Evolutionary conservation across 2,888 invertebrate genomes (phyloP), one percentile per base, ranked within the genome.

Genomic region (Agapostemon virescens): DNA sequence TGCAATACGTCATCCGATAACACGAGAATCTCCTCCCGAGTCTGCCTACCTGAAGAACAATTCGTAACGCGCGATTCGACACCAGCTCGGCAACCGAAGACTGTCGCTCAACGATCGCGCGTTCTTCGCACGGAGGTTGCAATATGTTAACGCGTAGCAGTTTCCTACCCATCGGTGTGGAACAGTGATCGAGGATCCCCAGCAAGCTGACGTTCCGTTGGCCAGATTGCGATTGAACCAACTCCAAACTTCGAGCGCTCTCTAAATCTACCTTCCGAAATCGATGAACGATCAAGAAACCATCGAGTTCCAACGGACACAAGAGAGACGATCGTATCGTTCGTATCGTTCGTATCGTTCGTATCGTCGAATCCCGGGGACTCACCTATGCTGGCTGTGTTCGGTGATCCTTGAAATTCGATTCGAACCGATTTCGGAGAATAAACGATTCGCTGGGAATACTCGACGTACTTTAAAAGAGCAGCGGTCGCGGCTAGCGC

Each of bases 401-500:
- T 95, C 92, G 97, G 96, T 20, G 97, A 96, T 23, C 96, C 96
- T 92, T 96, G 95, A 91, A 97, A 98, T 85, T 96, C 95, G 45
- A 98, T 94, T 93, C 96, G 96, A 81, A 98, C 93, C 0, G 98
- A 96, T 88, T 95, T 95, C 71, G 95, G 94, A 0, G 96, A 95
- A 92, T 97, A 98, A 26, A 95, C 94, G 26, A 96, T 93, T 84
- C 96, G 96, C 88, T 97, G 95, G 76, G 96, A 95, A 86, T 95
- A 95, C 92, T 98, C 97, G 0, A 97, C 94, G 91, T 98, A 98
- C 89, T 96, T 97, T 6, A 98, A 90, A 4, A 98, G 94, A 5
- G 98, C 98, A 23, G 97, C 95, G n/a, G 96, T 95, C 0, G 98
- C 96, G 15, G 98, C 95, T 72, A 98, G 92, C 20, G 97, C 96